Evolutionary conservation across 2,797 vertebrate genomes (phyloP), one percentile per base, ranked within the genome.

Genomic region (Poecilia velifera): DNA sequence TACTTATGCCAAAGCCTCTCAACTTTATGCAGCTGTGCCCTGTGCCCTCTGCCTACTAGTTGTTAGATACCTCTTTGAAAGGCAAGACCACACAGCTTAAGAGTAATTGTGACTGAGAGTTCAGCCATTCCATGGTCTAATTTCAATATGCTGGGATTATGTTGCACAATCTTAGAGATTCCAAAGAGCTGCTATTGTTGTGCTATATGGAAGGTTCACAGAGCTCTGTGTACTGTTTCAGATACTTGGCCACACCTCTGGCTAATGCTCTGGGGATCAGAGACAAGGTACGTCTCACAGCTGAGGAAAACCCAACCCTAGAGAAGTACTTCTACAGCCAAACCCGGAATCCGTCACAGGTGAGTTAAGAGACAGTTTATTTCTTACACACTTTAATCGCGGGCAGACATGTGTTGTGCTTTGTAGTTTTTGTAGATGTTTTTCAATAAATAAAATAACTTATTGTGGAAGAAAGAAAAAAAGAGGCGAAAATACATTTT

Each of bases 51-150:
- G 94, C 22, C 71, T 98, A 82, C 92, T 98, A 59, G 51, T 97
- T 0, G 84, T 97, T 86, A 91, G 98, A 87, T 94, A 93, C 88
- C 73, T 97, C 82, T 96, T 96, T 85, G 97, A 98, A 95, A 98
- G 96, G 98, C 98, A 85, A 89, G 92, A 78, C 16, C 7, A 10
- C 8, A 8, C 43, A 76, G 25, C 31, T 4, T 74, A 41, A 49
- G 45, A 79, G 72, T 59, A 43, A 73, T 68, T 64, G 49, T 74
- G 46, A 1, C 45, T 57, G 4, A 46, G 34, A 76, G 51, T 22
- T 73, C 25, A 76, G 80, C 47, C 45, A 39, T 41, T 28, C 76
- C 49, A 43, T 82, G 0, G 0, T 80, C 72, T 82, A 47, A 34
- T 88, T 87, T 88, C 66, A 74, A 28, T 82, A 76, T 57, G 39